phyloP scores from a whole-genome alignment of 2,888 invertebrate genomes.

The Meloe dianella region DNA sequence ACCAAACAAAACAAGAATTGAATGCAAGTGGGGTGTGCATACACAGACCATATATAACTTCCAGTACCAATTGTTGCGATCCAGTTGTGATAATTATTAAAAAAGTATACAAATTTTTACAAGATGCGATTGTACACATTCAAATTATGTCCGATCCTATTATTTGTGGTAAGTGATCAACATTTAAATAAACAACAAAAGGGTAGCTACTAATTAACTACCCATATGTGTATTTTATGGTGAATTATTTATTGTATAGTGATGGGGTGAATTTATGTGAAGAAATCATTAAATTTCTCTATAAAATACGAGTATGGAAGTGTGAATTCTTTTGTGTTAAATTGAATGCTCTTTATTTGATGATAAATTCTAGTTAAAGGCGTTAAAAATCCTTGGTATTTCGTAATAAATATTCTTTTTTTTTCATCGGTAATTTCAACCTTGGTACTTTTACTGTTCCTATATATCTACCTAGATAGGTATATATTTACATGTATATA shows the following conservation, averaged over 20 bases:
- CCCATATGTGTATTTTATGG: not conserved
- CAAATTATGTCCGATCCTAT: not conserved
- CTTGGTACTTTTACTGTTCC: slow-evolving; percentile 25
- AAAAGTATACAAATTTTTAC: not conserved
- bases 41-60: slow-evolving; percentile 36
- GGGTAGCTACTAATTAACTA: no score
- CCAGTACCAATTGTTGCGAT: slow-evolving; percentile 15
- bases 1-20: slow-evolving; percentile 16
- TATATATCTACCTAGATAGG: no score
- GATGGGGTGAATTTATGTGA: not conserved
- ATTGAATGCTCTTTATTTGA: not conserved
- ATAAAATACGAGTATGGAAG: not conserved
- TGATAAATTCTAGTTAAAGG: slow-evolving; percentile 11
- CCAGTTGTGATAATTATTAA: slow-evolving; percentile 29
- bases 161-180: slow-evolving; percentile 17
- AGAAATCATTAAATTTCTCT: no score
- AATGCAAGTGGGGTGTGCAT: slow-evolving; percentile 41
- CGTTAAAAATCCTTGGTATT: slow-evolving; percentile 20
- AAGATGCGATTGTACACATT: slow-evolving; percentile 17
- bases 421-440: slow-evolving; percentile 10
- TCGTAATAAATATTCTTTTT: not conserved
- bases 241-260: not conserved
- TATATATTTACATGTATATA: no score
- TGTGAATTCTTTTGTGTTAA: not conserved
- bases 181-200: not conserved